Evolutionary conservation across 2,888 invertebrate genomes (phyloP).

Genomic region (Anoncus sp.): DNA sequence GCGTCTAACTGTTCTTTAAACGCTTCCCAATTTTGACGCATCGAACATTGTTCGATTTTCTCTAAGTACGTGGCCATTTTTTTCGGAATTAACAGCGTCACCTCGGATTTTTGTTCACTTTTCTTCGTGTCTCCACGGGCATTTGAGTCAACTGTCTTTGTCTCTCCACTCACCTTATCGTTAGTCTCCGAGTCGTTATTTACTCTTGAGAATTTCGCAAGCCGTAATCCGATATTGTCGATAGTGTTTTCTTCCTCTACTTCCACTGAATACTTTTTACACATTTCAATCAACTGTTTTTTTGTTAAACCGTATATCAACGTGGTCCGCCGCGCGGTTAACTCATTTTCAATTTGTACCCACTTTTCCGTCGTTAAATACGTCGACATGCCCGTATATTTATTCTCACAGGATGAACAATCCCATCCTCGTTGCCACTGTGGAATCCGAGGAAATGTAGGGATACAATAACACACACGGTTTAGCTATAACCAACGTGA

Average conservation of each 20-base stretch:
- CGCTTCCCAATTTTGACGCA: not conserved
- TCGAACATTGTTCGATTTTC: not conserved
- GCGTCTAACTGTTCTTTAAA: conserved; percentile 10
- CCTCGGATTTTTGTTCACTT: too few relatives aligned
- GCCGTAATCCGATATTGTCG: conserved; percentile 13
- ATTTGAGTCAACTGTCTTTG: too few relatives aligned
- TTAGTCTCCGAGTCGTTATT: not conserved
- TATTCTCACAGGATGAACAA: not conserved
- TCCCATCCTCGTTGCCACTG: conserved; percentile 31
- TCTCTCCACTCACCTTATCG: too few relatives aligned
- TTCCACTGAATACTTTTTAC: conserved; percentile 14
- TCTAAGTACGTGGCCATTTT: not conserved
- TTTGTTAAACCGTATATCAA: conserved; percentile 5
- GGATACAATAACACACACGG: not conserved
- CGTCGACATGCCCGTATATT: not conserved
- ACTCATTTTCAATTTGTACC: not conserved
- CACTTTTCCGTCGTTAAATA: conserved; percentile 1
- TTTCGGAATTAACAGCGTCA: too few relatives aligned
- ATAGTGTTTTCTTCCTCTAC: not conserved
- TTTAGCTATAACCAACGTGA: not conserved
- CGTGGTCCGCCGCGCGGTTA: conserved; percentile 2
- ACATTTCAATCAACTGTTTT: not conserved
- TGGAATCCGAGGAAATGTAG: not conserved
- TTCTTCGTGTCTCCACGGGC: too few relatives aligned
- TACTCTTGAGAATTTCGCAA: conserved; percentile 14